Evolutionary conservation across 2,113 vertebrate species (phyloP).

Genomic region (Genyomyrus donnyi): DNA sequence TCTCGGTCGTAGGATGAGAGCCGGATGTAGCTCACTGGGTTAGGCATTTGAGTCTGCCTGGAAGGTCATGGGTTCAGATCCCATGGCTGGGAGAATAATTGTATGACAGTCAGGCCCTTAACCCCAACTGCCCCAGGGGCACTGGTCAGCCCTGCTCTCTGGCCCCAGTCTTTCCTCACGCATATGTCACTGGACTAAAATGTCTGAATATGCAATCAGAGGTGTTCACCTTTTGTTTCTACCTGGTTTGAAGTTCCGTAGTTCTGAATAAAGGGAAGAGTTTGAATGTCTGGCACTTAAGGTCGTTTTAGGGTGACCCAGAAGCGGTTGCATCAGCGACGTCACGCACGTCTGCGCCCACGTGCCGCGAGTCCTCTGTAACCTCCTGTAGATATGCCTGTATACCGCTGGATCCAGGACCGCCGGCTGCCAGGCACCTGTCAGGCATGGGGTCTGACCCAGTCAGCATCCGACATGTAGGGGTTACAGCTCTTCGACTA

Average conservation of each 20-base stretch:
- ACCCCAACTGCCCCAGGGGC: neutral
- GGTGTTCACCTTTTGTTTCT: slow-evolving; percentile 6
- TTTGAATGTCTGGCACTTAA: neutral
- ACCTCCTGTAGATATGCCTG: neutral
- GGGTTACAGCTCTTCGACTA: neutral
- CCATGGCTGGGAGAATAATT: neutral
- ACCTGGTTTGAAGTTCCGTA: neutral
- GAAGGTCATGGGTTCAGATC: neutral
- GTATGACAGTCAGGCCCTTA: neutral
- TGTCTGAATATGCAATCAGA: slow-evolving; percentile 32
- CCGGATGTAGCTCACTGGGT: neutral
- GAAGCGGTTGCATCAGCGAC: neutral
- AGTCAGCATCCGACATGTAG: neutral
- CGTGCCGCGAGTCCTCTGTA: neutral
- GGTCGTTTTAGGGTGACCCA: neutral
- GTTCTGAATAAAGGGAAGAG: neutral
- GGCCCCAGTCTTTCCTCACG: neutral
- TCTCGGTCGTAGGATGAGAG: neutral
- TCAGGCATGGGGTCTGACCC: neutral
- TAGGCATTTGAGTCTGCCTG: neutral
- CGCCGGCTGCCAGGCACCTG: neutral
- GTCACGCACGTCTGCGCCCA: neutral
- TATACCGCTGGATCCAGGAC: neutral
- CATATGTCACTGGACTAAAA: slow-evolving; percentile 23
- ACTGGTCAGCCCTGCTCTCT: neutral